Conservation (phyloP, 2,888 invertebrate species). For the Linnaemya vulpina region DNA sequence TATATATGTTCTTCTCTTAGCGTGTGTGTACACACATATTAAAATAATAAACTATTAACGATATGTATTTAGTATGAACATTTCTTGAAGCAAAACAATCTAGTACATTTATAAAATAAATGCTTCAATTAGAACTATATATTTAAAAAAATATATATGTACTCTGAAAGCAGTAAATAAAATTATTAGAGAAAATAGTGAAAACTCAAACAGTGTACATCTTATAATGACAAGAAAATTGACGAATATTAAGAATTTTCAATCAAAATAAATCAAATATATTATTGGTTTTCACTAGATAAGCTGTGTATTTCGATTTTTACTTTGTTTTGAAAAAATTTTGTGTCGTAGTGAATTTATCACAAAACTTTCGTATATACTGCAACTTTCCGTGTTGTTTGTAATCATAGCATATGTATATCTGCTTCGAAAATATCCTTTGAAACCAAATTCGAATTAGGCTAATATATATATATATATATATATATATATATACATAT, state of each 20-base stretch:
- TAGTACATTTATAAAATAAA: slow-evolving; percentile 68
- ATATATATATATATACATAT: too few species aligned
- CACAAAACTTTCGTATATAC: too few species aligned
- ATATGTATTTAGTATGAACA: not conserved
- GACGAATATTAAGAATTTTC: not conserved
- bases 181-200: slow-evolving; percentile 28
- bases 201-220: slow-evolving; percentile 3
- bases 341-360: too few species aligned
- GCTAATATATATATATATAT: too few species aligned
- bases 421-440: too few species aligned
- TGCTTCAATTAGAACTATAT: slow-evolving; percentile 60
- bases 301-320: too few species aligned
- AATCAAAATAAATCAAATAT: too few species aligned
- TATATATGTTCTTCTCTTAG: slow-evolving; percentile 39
- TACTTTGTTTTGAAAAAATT: too few species aligned
- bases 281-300: too few species aligned
- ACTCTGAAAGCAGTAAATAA: slow-evolving; percentile 35
- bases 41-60: slow-evolving; percentile 38
- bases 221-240: not conserved
- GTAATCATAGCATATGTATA: too few species aligned
- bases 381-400: too few species aligned
- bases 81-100: slow-evolving; percentile 37
- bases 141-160: slow-evolving; percentile 47
- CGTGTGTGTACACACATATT: slow-evolving; percentile 25
- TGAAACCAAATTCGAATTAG: too few species aligned